Evolutionary conservation across 2,113 vertebrate genomes (phyloP).

Genomic region (Dasyornis broadbenti): DNA sequence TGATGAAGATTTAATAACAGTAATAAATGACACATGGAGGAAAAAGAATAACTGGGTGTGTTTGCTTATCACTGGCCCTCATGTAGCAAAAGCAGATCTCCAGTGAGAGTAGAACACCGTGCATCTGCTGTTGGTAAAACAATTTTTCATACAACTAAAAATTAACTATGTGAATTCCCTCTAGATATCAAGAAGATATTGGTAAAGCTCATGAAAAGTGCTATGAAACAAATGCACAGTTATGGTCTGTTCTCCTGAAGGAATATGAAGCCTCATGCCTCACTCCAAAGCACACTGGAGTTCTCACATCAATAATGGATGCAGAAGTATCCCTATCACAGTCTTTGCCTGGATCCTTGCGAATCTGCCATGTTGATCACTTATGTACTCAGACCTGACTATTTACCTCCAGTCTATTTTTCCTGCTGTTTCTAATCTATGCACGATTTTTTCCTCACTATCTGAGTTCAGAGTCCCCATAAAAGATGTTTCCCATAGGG

Average conservation of each 20-base stretch:
- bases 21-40: not conserved
- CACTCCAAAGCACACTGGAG: not conserved
- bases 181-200: not conserved
- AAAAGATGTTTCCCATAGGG: not conserved
- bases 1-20: not conserved
- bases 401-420: not conserved
- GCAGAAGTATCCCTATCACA: not conserved
- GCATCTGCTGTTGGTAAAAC: not conserved
- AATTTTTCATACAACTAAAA: not conserved
- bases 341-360: not conserved
- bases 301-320: not conserved
- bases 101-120: fast-evolving
- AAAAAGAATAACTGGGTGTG: not conserved
- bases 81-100: not conserved
- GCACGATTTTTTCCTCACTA: not conserved
- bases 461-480: not conserved
- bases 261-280: not conserved
- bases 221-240: not conserved
- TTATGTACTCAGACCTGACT: not conserved
- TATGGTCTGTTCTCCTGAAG: not conserved
- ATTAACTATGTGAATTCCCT: not conserved
- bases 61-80: not conserved
- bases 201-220: not conserved
- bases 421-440: not conserved
- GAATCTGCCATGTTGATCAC: not conserved